Conservation (phyloP, 1,140 invertebrate species). For the Varroa destructor region DNA sequence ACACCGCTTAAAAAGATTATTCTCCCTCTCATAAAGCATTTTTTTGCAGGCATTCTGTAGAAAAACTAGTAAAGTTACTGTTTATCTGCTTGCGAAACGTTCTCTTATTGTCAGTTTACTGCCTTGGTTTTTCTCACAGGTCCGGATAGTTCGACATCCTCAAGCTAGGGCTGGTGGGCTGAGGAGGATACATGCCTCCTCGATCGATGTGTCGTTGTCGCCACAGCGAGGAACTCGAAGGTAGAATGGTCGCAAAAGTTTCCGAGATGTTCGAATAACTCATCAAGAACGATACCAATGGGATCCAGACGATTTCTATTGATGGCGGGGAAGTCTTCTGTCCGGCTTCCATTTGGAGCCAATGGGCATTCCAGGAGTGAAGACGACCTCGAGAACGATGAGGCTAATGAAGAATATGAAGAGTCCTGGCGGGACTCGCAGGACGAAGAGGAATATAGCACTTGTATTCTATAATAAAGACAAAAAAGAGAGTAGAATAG, state of each 20-base stretch:
- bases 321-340: no score
- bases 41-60: no score
- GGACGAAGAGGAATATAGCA: constrained; percentile 18
- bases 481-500: no score
- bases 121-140: background rate
- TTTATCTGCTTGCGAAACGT: no score
- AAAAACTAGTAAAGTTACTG: no score
- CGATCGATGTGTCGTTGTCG: constrained; percentile 22
- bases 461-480: background rate
- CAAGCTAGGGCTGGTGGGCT: constrained; percentile 24
- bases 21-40: no score
- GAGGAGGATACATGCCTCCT: constrained; percentile 23
- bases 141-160: background rate
- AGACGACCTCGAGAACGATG: background rate
- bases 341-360: no score
- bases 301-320: no score
- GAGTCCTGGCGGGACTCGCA: background rate
- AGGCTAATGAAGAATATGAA: background rate
- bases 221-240: background rate
- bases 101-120: background rate
- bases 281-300: no score
- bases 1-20: no score
- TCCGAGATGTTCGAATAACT: no score
- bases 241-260: background rate
- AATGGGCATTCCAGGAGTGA: background rate